A percentile compares a stretch with the other conserved stretches of the same genome.
These are phyloP conservation scores for Mesochorus sp. DNA, from an alignment of 2,888 invertebrate species.

Conservation along the genomic window DNA sequence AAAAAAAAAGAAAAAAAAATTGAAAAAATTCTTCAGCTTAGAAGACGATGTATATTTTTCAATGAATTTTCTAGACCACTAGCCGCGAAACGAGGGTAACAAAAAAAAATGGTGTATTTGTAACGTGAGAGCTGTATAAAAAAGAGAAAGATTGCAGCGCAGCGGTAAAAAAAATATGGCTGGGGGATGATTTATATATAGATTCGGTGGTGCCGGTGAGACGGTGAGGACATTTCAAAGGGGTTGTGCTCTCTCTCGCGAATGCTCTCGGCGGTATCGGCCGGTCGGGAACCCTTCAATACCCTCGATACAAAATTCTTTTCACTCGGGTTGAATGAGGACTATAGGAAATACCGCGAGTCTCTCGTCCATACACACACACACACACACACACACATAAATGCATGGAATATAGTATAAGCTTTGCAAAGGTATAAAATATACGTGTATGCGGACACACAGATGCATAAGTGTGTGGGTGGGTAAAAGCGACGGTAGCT, in stretches of 20 bases:
- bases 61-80: too few species aligned
- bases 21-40: too few species aligned
- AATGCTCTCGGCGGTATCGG: slow-evolving; percentile 64
- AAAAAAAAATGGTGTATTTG: background rate
- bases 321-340: slow-evolving; percentile 75
- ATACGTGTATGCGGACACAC: slow-evolving; percentile 8
- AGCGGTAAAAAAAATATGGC: slow-evolving; percentile 43
- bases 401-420: slow-evolving; percentile 21
- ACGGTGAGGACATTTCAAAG: slow-evolving; percentile 62
- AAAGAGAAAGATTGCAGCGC: slow-evolving; percentile 5
- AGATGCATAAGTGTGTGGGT: background rate
- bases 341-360: slow-evolving; percentile 80
- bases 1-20: too few species aligned
- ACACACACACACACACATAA: slow-evolving; percentile 6
- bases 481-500: slow-evolving; percentile 55
- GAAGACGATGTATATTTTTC: too few species aligned
- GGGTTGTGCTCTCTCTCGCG: slow-evolving; percentile 64
- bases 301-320: slow-evolving; percentile 81
- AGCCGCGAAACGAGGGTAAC: background rate
- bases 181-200: background rate
- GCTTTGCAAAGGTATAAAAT: slow-evolving; percentile 67
- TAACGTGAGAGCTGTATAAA: slow-evolving; percentile 28
- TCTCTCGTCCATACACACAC: slow-evolving; percentile 64
- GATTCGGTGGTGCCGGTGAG: slow-evolving; percentile 25
- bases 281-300: slow-evolving; percentile 71